Evolutionary conservation across 2,113 vertebrate genomes (phyloP), one percentile per base, ranked within the genome.

Genomic region (Litocranius walleri): DNA sequence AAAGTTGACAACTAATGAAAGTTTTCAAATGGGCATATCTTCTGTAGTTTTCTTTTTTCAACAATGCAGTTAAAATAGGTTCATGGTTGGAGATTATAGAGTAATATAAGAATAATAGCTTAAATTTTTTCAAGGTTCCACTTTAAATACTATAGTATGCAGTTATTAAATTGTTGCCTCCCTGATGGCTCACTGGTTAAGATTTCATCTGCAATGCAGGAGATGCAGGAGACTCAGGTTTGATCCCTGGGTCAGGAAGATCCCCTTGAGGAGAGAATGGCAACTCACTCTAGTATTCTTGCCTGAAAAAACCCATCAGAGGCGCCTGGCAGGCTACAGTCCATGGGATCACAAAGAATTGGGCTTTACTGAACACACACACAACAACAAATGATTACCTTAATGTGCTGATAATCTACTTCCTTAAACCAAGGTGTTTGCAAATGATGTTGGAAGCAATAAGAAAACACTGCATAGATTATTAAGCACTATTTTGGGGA

Each of bases 1-100:
- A 71, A 95, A 95, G 8, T 82, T 94, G 59, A 88, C 83, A 97
- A 84, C 71, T 83, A 93, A 84, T 77, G 52, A 78, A 96, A 83
- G 4, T 87, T 88, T 83, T 84, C 48, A 62, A 89, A 33, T 84
- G 50, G 0, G 15, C 43, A 8, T 81, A 54, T 62, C 78, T 91
- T 93, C 82, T 61, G 10, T 48, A 95, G 23, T 83, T n/a, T 52
- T 52, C 48, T 50, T 54, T 80, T 5, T 77, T 54, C 90, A 96
- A 87, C 25, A 96, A 67, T 43, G 93, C 29, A 84, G 50, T 74
- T 83, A 52, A 93, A 91, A 95, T 59, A 78, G 13, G 16, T 87
- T 85, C 77, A 81, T 50, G 40, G 17, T 50, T 23, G 77, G 29
- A 95, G 14, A n/a, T 29, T 57, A 57, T 17, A 88, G 9, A 59